Base-by-base conservation (phyloP, 1,140 invertebrate genomes). In the Drosophila bifasciata region DNA sequence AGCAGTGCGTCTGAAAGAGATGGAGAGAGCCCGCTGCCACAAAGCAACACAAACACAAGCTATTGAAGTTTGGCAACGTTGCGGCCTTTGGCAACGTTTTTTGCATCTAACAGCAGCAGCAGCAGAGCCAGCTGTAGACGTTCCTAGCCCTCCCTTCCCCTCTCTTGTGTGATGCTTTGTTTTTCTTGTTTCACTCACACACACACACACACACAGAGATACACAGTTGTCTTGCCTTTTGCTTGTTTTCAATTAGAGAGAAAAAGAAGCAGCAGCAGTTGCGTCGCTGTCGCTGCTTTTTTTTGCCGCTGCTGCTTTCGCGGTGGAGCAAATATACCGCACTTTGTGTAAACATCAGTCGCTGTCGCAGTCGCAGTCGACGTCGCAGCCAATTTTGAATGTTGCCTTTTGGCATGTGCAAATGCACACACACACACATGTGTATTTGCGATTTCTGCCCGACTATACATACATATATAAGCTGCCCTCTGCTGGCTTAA, bases 191-290 rank as follows among this genome's bases (percentile, higher is more conserved):
- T 79, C 44, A 63, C 45, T 63, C 56, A 67, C 69, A 63, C 40
- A 66, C 52, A 66, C 57, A 66, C 56, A 67, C 69, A 63, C 40
- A 66, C 52, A 66, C 57, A 66, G 43, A 61, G 44, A 41, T 36
- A 63, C 19, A 69, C 46, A 78, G 23, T 36, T 13, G 32, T 36
- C 52, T 66, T 60, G 68, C 53, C 46, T 69, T 83, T 80, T 86
- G 83, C 73, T 85, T 85, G 83, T 88, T 85, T 85, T 85, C 83
- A 85, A 85, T 85, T 85, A 85, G 83, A 85, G 77, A 67, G 81
- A 79, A 64, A 74, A 78, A 70, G 64, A 53, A 75, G 53, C 63
- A 75, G 71, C 79, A 63, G 41, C 44, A 44, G 49, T 48, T 7
- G 46, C 46, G 32, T n/a, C 63, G 71, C 58, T 52, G 60, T 51